phyloP scores from a whole-genome alignment of 2,113 vertebrate genomes.

The Dermatemys mawii region DNA sequence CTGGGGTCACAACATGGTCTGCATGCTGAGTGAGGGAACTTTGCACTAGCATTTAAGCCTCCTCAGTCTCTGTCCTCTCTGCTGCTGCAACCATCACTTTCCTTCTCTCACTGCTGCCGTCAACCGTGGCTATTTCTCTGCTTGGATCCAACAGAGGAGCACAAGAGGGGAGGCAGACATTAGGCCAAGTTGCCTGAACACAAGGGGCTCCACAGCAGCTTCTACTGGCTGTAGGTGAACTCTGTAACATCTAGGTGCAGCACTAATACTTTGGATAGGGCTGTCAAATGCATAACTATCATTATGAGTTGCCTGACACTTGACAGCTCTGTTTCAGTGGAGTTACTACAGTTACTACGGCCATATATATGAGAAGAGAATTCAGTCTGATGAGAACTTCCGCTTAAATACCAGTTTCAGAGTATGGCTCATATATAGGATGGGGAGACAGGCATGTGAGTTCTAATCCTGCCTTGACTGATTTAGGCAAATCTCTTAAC shows the following conservation, averaged over 20 bases:
- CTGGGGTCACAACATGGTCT: too few species aligned
- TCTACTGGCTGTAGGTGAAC: not conserved
- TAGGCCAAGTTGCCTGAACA: too few species aligned
- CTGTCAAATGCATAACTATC: not conserved
- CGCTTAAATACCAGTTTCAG: not conserved
- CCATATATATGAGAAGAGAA: not conserved
- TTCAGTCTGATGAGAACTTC: not conserved
- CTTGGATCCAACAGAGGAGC: not conserved
- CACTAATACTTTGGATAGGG: not conserved
- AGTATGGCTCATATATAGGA: not conserved
- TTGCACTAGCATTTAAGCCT: too few species aligned
- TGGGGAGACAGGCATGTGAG: not conserved
- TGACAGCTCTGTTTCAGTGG: not conserved
- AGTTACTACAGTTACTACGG: not conserved
- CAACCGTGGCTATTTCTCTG: too few species aligned
- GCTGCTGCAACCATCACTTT: too few species aligned
- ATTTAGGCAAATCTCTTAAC: not conserved
- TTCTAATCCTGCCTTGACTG: not conserved
- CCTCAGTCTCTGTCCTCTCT: too few species aligned
- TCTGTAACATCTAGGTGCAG: not conserved
- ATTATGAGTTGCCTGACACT: not conserved
- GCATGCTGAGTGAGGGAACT: too few species aligned
- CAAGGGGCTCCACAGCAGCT: not conserved
- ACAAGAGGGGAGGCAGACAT: not conserved
- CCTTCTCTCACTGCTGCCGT: too few species aligned